phyloP scores from a whole-genome alignment of 1,140 invertebrate genomes.

The Pseudomyrmex gracilis region DNA sequence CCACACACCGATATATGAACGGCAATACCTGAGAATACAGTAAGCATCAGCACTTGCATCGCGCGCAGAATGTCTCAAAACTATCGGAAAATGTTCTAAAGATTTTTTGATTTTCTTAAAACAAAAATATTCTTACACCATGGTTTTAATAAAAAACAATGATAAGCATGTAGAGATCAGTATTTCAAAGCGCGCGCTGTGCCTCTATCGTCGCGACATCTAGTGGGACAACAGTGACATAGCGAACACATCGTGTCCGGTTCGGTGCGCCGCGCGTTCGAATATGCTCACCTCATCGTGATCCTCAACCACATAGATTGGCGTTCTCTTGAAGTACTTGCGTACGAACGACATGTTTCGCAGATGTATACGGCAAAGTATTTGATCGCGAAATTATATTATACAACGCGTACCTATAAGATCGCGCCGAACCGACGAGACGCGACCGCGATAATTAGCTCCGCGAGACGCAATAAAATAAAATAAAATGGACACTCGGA shows the following conservation, averaged over 20 bases:
- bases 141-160: not conserved
- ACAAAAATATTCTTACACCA: not conserved
- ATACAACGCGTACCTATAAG: too few relatives aligned
- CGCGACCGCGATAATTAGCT: constrained; percentile 62
- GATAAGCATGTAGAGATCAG: too few relatives aligned
- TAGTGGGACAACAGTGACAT: not conserved
- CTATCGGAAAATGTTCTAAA: too few relatives aligned
- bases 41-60: not conserved
- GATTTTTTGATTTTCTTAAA: not conserved
- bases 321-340: constrained; percentile 87
- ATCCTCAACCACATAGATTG: constrained; percentile 91
- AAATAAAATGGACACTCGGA: constrained; percentile 43
- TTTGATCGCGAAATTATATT: not conserved
- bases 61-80: not conserved
- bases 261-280: constrained; percentile 6
- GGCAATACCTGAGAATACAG: constrained; percentile 84
- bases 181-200: not conserved
- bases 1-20: constrained; percentile 93
- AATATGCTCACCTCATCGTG: constrained; percentile 89
- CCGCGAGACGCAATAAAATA: constrained; percentile 6
- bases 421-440: not conserved
- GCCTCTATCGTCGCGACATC: not conserved
- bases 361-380: not conserved
- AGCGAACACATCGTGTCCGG: not conserved
- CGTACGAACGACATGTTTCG: constrained; percentile 59